These are phyloP conservation scores for Drosophila helvetica DNA, from an alignment of 2,888 invertebrate genomes.

Conservation along the genomic window DNA sequence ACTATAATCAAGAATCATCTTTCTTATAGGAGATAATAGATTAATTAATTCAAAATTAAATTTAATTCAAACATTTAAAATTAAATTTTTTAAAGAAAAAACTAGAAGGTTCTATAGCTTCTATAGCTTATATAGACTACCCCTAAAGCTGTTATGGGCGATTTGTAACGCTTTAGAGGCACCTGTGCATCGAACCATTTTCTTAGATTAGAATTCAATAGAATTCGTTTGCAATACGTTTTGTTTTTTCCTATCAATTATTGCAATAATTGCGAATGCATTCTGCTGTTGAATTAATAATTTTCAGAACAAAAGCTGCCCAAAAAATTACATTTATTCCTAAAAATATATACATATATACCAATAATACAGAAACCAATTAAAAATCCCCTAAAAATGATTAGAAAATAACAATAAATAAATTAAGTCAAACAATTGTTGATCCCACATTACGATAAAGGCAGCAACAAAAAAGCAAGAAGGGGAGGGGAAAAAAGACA, in stretches of 20 bases:
- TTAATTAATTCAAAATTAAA: too few relatives aligned
- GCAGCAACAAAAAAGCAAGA: constrained; percentile 18
- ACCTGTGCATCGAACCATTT: too few relatives aligned
- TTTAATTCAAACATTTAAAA: too few relatives aligned
- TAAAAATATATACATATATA: too few relatives aligned
- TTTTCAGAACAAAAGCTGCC: constrained; percentile 7
- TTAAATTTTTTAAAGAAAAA: too few relatives aligned
- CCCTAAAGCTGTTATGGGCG: constrained; percentile 12
- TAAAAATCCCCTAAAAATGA: constrained; percentile 63
- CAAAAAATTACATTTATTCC: constrained; percentile 7
- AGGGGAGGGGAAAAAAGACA: constrained; percentile 43
- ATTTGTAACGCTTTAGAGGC: too few relatives aligned
- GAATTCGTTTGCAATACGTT: not conserved
- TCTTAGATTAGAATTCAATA: too few relatives aligned
- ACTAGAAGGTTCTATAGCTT: too few relatives aligned
- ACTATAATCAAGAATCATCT: too few relatives aligned
- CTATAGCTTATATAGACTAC: too few relatives aligned
- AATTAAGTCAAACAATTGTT: constrained; percentile 47
- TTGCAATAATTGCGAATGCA: constrained; percentile 37
- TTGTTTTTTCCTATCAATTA: not conserved
- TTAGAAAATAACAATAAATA: constrained; percentile 48
- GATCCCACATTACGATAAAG: constrained; percentile 65
- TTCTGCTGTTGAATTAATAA: constrained; percentile 45
- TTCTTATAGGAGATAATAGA: too few relatives aligned
- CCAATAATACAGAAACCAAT: constrained; percentile 40